A percentile compares a stretch with the other conserved stretches of the same genome.
phyloP scores from a whole-genome alignment of 2,797 vertebrate genomes.

The Mormyrops boulengeri region DNA sequence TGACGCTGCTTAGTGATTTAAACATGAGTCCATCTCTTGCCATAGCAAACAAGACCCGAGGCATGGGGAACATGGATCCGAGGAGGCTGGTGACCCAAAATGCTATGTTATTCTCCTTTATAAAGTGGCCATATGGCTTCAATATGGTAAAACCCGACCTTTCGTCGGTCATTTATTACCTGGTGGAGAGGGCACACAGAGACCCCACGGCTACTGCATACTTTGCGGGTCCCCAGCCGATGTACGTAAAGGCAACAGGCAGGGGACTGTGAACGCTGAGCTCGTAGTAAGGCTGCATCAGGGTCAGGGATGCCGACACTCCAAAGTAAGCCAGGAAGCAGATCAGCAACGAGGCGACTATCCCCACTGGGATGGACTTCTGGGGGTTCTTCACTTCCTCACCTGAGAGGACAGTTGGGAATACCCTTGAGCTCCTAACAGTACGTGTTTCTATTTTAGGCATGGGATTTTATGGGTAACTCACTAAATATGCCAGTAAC shows the following conservation, averaged over 20 bases:
- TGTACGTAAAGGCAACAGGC: constrained; percentile 67
- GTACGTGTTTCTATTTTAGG: neutral
- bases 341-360: constrained; percentile 72
- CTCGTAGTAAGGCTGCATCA: constrained; percentile 82
- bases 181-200: constrained; percentile 77
- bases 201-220: constrained; percentile 72
- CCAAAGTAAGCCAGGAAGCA: constrained; percentile 80
- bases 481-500: neutral
- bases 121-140: neutral
- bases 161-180: constrained; percentile 46
- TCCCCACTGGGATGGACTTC: constrained; percentile 72
- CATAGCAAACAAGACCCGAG: constrained; percentile 81
- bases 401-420: constrained; percentile 48
- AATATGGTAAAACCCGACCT: neutral
- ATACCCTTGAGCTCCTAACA: neutral
- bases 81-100: constrained; percentile 61
- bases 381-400: constrained; percentile 80
- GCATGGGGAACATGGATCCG: constrained; percentile 83
- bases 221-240: constrained; percentile 72
- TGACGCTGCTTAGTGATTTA: constrained; percentile 63
- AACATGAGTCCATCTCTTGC: constrained; percentile 83
- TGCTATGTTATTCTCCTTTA: neutral
- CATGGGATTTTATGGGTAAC: neutral
- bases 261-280: constrained; percentile 69
- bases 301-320: constrained; percentile 76